Conservation (phyloP, 2,113 vertebrate genomes). For the Pitta sordida region DNA sequence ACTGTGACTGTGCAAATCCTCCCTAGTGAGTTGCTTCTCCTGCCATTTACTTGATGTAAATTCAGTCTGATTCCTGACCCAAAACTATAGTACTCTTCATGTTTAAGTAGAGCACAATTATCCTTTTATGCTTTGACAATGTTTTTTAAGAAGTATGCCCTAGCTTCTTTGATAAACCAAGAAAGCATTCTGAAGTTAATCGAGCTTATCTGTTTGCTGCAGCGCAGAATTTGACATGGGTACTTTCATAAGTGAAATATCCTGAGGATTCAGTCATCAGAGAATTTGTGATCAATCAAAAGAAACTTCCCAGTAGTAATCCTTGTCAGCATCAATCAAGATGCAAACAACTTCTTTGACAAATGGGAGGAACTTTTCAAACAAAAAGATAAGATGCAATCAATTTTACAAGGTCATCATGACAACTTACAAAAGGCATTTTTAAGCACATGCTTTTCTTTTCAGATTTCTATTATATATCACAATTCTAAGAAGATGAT, state of each 20-base stretch:
- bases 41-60: background rate
- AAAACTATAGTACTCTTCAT: background rate
- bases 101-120: background rate
- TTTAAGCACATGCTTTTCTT: background rate
- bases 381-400: background rate
- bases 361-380: background rate
- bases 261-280: background rate
- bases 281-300: background rate
- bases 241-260: background rate
- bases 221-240: background rate
- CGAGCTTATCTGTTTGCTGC: background rate
- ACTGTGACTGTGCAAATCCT: background rate
- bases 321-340: background rate
- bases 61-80: background rate
- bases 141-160: background rate
- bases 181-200: background rate
- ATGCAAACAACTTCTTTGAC: background rate
- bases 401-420: background rate
- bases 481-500: slow-evolving; percentile 97
- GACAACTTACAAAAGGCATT: background rate
- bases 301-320: background rate
- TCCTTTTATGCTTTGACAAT: background rate
- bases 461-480: slow-evolving; percentile 94
- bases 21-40: background rate
- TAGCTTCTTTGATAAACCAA: background rate